phyloP scores from a whole-genome alignment of 1,140 invertebrate genomes.

The Anadara kagoshimensis region DNA sequence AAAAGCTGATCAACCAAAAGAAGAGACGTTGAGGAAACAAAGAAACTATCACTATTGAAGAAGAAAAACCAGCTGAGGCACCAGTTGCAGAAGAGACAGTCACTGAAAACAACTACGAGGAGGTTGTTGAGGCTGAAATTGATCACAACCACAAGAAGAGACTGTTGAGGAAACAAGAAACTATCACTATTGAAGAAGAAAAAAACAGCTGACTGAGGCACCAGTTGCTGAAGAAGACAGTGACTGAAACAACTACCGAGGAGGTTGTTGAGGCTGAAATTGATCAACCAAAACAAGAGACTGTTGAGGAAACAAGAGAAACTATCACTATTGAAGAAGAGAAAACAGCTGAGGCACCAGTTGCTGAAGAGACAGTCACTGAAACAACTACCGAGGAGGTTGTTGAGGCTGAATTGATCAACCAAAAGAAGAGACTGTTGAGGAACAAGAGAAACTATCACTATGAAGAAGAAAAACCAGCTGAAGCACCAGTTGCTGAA shows the following conservation, averaged over 20 bases:
- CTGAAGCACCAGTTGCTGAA: too few relatives aligned
- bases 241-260: conserved; percentile 11
- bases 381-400: neutral
- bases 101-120: conserved; percentile 17
- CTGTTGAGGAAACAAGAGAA: too few relatives aligned
- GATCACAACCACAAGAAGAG: conserved; percentile 7
- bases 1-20: too few relatives aligned
- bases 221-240: conserved; percentile 12
- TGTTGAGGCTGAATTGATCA: conserved; percentile 3
- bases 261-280: too few relatives aligned
- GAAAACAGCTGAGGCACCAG: conserved; percentile 15
- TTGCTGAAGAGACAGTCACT: neutral
- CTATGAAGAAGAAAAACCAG: conserved; percentile 21
- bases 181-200: conserved; percentile 4
- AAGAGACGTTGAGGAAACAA: conserved; percentile 13
- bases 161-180: conserved; percentile 6
- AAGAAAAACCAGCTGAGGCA: conserved; percentile 22
- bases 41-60: conserved; percentile 10
- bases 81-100: conserved; percentile 32
- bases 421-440: conserved; percentile 6
- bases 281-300: too few relatives aligned
- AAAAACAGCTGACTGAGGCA: conserved; percentile 7
- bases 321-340: neutral
- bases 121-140: conserved; percentile 15
- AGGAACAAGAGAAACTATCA: conserved; percentile 12